These are phyloP conservation scores for Pampus argenteus DNA, from an alignment of 2,797 vertebrate genomes.

Conservation along the genomic window DNA sequence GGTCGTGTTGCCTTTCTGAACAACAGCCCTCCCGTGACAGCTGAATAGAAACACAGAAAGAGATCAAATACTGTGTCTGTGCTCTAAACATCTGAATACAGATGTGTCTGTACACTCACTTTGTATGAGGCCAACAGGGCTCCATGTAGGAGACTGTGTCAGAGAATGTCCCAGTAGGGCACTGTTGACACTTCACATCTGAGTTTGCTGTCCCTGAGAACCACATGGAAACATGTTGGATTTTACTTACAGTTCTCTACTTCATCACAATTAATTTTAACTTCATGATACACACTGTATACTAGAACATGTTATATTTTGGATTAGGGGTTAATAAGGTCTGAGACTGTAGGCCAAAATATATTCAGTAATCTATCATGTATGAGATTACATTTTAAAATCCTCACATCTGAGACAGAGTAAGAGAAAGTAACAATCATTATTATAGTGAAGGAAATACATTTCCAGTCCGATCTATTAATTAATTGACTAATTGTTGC, in stretches of 20 bases:
- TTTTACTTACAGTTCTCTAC: constrained; percentile 7
- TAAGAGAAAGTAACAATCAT: no score
- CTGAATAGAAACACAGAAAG: constrained; percentile 58
- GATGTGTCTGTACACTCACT: constrained; percentile 64
- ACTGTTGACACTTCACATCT: constrained; percentile 67
- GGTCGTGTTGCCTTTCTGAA: constrained; percentile 45
- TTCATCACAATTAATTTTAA: constrained; percentile 5
- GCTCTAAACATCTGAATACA: neutral
- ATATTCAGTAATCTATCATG: neutral
- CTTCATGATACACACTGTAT: neutral
- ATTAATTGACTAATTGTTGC: no score
- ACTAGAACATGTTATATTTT: neutral
- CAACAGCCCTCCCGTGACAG: constrained; percentile 59
- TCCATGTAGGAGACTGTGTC: constrained; percentile 38
- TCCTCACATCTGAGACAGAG: no score
- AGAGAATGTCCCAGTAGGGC: constrained; percentile 76
- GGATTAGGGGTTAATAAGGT: no score
- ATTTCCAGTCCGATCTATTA: no score
- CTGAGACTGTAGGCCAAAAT: no score
- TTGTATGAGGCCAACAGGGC: constrained; percentile 69
- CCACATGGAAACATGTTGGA: neutral
- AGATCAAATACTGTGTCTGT: constrained; percentile 32
- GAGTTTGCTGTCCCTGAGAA: constrained; percentile 63
- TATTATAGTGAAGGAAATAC: no score
- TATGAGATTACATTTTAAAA: neutral